These are phyloP conservation scores for Orthosia cruda DNA, from an alignment of 2,888 invertebrate species.

Conservation along the genomic window DNA sequence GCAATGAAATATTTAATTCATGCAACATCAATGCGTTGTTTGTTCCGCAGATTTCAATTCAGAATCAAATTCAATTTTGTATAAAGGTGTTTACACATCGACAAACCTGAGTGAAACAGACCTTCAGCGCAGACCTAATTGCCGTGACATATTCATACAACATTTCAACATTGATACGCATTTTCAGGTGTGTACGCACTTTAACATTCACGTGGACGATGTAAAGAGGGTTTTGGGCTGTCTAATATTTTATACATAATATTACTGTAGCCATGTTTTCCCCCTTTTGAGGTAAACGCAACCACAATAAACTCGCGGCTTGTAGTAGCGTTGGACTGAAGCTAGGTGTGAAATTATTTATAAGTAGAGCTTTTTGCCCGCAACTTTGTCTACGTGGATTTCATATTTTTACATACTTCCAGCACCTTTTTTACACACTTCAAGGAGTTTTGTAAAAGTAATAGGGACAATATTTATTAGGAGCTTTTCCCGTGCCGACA, in stretches of 20 bases:
- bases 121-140: neutral
- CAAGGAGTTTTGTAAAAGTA: too few relatives aligned
- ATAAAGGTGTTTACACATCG: constrained; percentile 18
- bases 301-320: constrained; percentile 20
- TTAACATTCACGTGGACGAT: constrained; percentile 22
- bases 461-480: too few relatives aligned
- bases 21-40: neutral
- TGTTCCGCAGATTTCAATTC: constrained; percentile 10
- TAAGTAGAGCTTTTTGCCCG: neutral
- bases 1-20: neutral
- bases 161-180: neutral
- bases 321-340: constrained; percentile 4
- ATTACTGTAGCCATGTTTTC: constrained; percentile 19
- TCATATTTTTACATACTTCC: neutral
- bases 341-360: constrained; percentile 24
- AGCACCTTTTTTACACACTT: too few relatives aligned
- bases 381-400: too few relatives aligned
- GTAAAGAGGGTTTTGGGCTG: constrained; percentile 25
- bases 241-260: constrained; percentile 53
- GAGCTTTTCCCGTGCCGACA: too few relatives aligned
- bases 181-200: constrained; percentile 25
- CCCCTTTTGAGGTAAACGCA: constrained; percentile 17
- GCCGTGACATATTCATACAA: constrained; percentile 10
- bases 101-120: neutral
- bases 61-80: constrained; percentile 11